These are phyloP conservation scores for Crenuchus spilurus DNA, from an alignment of 2,797 vertebrate species.

Conservation along the genomic window DNA sequence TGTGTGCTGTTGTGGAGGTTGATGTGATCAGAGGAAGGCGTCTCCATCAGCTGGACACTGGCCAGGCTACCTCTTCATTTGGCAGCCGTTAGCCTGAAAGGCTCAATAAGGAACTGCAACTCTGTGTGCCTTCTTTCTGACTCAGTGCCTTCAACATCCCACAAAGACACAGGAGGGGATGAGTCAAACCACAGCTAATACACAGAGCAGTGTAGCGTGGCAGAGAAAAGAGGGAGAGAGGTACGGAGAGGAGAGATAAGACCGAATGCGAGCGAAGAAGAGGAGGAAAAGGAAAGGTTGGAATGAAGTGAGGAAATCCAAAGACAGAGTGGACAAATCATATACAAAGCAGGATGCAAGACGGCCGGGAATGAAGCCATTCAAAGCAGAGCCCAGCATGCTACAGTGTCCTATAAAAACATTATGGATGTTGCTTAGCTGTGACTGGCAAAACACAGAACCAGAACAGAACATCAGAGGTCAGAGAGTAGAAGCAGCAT, in stretches of 20 bases:
- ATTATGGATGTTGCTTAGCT: constrained; percentile 34
- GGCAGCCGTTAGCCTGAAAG: constrained; percentile 54
- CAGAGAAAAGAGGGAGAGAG: constrained; percentile 5
- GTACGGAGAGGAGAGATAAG: background rate
- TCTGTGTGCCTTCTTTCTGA: constrained; percentile 61
- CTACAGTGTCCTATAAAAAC: constrained; percentile 39
- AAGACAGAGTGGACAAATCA: background rate
- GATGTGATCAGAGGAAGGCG: constrained; percentile 48
- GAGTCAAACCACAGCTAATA: constrained; percentile 71
- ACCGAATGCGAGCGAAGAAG: constrained; percentile 4
- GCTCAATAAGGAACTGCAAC: constrained; percentile 59
- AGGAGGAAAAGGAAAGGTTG: background rate
- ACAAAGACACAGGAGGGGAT: constrained; percentile 62
- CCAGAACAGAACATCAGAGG: constrained; percentile 24
- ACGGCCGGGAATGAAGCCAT: constrained; percentile 35
- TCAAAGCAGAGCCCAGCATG: constrained; percentile 26
- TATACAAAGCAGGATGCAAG: constrained; percentile 26
- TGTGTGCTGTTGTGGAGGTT: constrained; percentile 43
- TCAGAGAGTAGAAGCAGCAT: constrained; percentile 25
- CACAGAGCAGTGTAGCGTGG: constrained; percentile 33
- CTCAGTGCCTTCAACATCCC: constrained; percentile 66
- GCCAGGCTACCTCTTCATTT: constrained; percentile 48
- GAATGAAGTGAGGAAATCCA: constrained; percentile 6
- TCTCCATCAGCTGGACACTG: constrained; percentile 36
- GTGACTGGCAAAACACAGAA: background rate